A percentile compares a stretch with the other conserved stretches of the same genome.
phyloP scores from a whole-genome alignment of 2,888 invertebrate genomes.

The Xestoiulus laeticollis region DNA sequence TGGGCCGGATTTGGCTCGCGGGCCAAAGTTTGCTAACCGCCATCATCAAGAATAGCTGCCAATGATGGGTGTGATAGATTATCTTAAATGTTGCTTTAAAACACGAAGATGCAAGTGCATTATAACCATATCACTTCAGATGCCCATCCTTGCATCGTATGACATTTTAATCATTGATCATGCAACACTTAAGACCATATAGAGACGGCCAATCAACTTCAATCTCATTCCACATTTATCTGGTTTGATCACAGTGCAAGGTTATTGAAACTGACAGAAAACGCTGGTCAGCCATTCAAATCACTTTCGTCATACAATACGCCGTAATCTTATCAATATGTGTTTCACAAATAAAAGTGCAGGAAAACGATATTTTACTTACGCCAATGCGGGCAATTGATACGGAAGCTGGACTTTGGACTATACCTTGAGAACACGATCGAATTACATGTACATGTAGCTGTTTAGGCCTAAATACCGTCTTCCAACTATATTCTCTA shows the following conservation, averaged over 20 bases:
- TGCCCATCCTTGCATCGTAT: no score
- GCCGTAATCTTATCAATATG: background rate
- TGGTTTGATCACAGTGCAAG: background rate
- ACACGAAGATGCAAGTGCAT: no score
- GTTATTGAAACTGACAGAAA: background rate
- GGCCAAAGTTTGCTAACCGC: no score
- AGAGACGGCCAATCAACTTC: no score
- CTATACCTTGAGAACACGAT: background rate
- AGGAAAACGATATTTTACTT: constrained; percentile 4
- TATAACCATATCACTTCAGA: no score
- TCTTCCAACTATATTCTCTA: background rate
- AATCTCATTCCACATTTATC: background rate
- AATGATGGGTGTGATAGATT: no score
- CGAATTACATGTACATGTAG: background rate
- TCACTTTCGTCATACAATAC: background rate
- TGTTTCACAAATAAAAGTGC: background rate
- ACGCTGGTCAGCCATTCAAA: background rate
- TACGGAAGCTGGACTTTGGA: background rate
- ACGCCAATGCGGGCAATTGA: background rate
- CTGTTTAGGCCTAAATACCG: background rate
- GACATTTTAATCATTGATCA: no score
- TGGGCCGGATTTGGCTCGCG: no score
- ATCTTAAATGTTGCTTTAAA: no score
- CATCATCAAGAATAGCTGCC: no score
- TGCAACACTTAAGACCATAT: no score